Evolutionary conservation across 2,797 vertebrate genomes (phyloP), one percentile per base, ranked within the genome.

Genomic region (Margarornis squamiger): DNA sequence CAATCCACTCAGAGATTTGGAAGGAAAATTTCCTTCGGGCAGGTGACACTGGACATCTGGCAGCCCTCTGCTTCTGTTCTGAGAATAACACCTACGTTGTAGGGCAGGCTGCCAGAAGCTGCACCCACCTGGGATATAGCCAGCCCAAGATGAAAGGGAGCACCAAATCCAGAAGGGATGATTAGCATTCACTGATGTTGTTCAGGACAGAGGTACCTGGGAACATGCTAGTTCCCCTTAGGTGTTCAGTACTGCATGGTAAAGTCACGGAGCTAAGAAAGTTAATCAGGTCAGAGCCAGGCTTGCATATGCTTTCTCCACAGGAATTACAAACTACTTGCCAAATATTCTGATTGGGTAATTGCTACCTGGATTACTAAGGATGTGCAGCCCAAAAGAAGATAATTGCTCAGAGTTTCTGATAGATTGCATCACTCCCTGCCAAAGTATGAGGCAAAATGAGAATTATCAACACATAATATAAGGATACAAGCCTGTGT

Each of bases 351-450:
- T 83, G 86, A 96, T 91, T 92, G 94, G 93, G 85, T 97, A 96
- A 97, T 97, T 97, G 96, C 96, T 96, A 97, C 95, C 95, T 92
- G 65, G 63, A 91, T 96, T 96, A 97, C 94, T 86, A 88, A 97
- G 94, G 90, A 88, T 93, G 91, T 92, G 86, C 84, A 96, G 88
- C 70, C 70, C 34, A 58, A 80, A 92, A 93, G 92, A 94, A 95
- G 95, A 91, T 66, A 89, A 93, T 91, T 81, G 92, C 86, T 95
- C 84, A 63, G 91, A 82, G 15, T 61, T 96, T 95, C 93, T 45
- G 92, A 91, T 89, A 59, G 75, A 70, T 63, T 66, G 57, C 81
- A 91, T 94, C 95, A 86, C 66, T 76, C 48, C 36, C 57, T 94
- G 75, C 66, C 32, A 81, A 54, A 74, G 79, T 43, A 79, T 66